Evolutionary conservation across 2,797 vertebrate species (phyloP).

Genomic region (Halcyon badia): DNA sequence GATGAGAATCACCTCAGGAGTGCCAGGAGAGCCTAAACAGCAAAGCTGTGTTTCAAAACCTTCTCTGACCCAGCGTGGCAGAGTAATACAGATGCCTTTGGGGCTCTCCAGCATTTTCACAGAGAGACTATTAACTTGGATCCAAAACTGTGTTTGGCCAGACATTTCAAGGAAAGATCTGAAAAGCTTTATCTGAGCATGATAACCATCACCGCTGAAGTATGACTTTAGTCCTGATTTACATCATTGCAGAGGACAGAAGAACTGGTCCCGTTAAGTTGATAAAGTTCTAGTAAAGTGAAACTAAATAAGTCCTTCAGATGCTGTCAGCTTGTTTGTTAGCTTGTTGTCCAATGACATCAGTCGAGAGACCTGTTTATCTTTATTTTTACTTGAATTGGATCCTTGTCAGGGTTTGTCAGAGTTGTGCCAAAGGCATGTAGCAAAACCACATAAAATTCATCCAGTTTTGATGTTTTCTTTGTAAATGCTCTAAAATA

Average conservation of each 20-base stretch:
- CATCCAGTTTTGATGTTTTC: slow-evolving; percentile 60
- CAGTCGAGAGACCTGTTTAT: not conserved
- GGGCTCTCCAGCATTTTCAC: slow-evolving; percentile 51
- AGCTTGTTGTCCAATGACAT: slow-evolving; percentile 33
- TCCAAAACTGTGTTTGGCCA: slow-evolving; percentile 57
- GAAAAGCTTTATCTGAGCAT: slow-evolving; percentile 48
- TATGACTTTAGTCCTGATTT: slow-evolving; percentile 50
- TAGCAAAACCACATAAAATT: slow-evolving; percentile 47
- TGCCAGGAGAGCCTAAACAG: not conserved
- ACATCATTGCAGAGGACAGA: not conserved
- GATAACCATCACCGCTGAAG: slow-evolving; percentile 46
- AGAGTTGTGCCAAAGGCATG: slow-evolving; percentile 61
- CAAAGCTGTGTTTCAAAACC: slow-evolving; percentile 6
- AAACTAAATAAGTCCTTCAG: slow-evolving; percentile 30
- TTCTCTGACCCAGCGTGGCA: not conserved
- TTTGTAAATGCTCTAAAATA: slow-evolving; percentile 63
- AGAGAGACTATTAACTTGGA: slow-evolving; percentile 63
- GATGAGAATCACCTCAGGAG: not conserved
- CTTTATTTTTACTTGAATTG: slow-evolving; percentile 14
- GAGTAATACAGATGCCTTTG: slow-evolving; percentile 28
- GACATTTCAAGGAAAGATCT: slow-evolving; percentile 60
- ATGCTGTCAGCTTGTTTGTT: slow-evolving; percentile 33
- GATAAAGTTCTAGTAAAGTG: slow-evolving; percentile 21
- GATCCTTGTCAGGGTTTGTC: slow-evolving; percentile 28
- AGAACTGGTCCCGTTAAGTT: not conserved